phyloP scores from a whole-genome alignment of 2,888 invertebrate species.

The Tribolium freemani region DNA sequence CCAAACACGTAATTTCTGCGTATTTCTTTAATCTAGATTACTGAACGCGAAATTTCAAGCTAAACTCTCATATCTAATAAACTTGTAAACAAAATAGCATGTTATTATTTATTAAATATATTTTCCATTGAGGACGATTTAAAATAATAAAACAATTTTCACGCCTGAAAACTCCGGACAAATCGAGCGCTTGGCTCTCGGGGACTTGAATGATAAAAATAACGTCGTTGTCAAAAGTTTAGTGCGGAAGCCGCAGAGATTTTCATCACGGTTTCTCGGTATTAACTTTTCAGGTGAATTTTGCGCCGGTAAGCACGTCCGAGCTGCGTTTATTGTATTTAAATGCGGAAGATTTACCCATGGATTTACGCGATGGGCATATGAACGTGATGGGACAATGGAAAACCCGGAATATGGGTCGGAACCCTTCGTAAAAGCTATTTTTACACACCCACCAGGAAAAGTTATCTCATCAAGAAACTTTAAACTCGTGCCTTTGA shows the following conservation, averaged over 20 bases:
- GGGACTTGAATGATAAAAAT: background rate
- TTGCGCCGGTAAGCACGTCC: constrained; percentile 6
- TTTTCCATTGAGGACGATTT: no score
- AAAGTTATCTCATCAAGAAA: background rate
- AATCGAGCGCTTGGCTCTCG: no score
- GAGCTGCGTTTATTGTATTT: constrained; percentile 38
- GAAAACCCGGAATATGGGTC: constrained; percentile 10
- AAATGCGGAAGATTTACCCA: constrained; percentile 33
- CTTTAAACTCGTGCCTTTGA: background rate
- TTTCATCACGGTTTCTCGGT: constrained; percentile 11
- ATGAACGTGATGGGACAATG: constrained; percentile 22
- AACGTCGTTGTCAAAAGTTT: background rate
- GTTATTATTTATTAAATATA: no score
- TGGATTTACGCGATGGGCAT: constrained; percentile 10
- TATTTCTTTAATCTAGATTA: no score
- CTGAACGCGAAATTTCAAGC: no score
- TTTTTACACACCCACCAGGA: no score
- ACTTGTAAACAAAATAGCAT: no score
- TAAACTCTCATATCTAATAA: no score
- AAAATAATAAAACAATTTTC: no score
- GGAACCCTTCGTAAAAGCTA: background rate
- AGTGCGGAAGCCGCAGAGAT: constrained; percentile 6
- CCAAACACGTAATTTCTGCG: no score
- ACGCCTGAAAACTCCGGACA: no score
- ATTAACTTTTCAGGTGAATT: background rate